Percentiles rank a stretch among this genome's conserved stretches.
Evolutionary conservation across 2,888 invertebrate genomes (phyloP).

Genomic region (Tipula vernalis): DNA sequence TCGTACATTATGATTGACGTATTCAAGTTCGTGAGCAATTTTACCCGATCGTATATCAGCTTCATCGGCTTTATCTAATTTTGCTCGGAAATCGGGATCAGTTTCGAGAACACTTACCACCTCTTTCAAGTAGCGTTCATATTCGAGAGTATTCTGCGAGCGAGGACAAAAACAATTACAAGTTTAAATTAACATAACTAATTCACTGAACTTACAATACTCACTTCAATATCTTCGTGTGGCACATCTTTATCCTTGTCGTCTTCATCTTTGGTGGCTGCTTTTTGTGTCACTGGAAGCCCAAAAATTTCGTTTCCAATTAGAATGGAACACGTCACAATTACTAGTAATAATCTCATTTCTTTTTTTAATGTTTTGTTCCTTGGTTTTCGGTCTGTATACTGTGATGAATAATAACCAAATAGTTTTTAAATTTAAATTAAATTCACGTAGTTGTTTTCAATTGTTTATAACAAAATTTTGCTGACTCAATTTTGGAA

Average conservation of each 20-base stretch:
- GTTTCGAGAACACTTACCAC: constrained; percentile 82
- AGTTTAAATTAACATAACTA: background rate
- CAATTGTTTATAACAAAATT: background rate
- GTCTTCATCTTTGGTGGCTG: background rate
- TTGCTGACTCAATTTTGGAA: background rate
- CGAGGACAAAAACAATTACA: background rate
- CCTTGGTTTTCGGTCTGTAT: background rate
- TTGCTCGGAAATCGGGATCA: constrained; percentile 70
- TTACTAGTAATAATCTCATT: background rate
- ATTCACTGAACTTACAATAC: background rate
- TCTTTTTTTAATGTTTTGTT: background rate
- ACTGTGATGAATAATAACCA: background rate
- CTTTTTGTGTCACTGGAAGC: constrained; percentile 10
- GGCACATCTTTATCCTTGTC: background rate
- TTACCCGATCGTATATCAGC: constrained; percentile 82
- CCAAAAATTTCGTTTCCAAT: background rate
- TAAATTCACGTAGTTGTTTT: background rate
- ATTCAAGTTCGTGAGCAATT: constrained; percentile 81
- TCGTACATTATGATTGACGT: constrained; percentile 77
- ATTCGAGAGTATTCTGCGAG: constrained; percentile 34
- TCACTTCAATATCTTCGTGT: background rate
- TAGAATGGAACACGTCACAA: constrained; percentile 6
- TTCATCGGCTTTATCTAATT: constrained; percentile 68
- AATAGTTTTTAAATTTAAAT: background rate
- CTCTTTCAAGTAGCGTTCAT: constrained; percentile 79